A percentile compares a stretch with the other conserved stretches of the same genome.
Evolutionary conservation across 2,888 invertebrate species (phyloP).

Genomic region (Tachina lurida): DNA sequence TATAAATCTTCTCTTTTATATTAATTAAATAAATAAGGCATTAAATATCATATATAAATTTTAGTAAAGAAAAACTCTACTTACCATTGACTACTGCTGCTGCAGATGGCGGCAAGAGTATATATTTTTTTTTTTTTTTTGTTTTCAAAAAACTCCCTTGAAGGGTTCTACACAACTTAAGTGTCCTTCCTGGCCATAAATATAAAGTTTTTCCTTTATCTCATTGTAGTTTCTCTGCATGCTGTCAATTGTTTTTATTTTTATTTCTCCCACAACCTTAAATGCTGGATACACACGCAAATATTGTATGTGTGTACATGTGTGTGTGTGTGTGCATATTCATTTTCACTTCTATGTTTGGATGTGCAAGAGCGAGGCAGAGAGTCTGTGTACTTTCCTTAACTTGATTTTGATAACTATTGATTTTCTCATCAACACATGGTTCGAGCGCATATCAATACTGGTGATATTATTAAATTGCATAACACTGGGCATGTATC

Average conservation of each 20-base stretch:
- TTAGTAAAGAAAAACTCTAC: neutral
- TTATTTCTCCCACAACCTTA: constrained; percentile 1
- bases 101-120: neutral
- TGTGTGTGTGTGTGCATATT: neutral
- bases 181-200: constrained; percentile 15
- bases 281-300: neutral
- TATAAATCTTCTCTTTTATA: neutral
- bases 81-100: neutral
- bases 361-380: neutral
- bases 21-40: neutral
- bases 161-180: neutral
- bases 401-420: constrained; percentile 73
- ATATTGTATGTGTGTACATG: neutral
- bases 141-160: neutral
- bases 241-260: constrained; percentile 11
- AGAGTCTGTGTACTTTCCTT: constrained; percentile 48
- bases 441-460: constrained; percentile 99
- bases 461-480: constrained; percentile 99
- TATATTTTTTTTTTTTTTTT: neutral
- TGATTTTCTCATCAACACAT: constrained; percentile 85
- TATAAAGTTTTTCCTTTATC: neutral
- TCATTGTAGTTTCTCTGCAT: neutral
- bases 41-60: neutral
- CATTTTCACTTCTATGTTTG: neutral
- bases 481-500: constrained; percentile 99